A percentile compares a stretch with the other conserved stretches of the same genome.
These are phyloP conservation scores for Emys orbicularis DNA, from an alignment of 2,797 vertebrate genomes.

Conservation along the genomic window DNA sequence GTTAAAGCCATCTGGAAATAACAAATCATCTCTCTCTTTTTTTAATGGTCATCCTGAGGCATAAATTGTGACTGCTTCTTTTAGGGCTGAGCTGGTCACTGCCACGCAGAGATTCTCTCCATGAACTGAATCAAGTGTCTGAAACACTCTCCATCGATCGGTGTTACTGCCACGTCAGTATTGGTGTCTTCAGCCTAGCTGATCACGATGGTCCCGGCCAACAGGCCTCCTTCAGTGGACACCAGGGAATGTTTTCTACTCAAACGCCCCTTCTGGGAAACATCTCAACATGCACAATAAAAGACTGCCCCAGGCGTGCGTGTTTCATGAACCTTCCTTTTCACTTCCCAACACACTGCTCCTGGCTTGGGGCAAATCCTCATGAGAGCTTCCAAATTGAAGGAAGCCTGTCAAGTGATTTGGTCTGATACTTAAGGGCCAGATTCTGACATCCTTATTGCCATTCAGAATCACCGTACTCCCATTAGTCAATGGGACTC, in stretches of 20 bases:
- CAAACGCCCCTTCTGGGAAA: not conserved
- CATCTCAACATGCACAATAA: not conserved
- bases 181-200: not conserved
- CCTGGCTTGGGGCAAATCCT: not conserved
- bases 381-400: not conserved
- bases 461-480: not conserved
- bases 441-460: not conserved
- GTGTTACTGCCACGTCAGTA: not conserved
- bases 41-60: not conserved
- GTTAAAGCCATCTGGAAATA: not conserved
- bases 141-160: not conserved
- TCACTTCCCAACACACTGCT: not conserved
- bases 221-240: not conserved
- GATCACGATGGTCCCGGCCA: not conserved
- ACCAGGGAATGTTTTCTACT: not conserved
- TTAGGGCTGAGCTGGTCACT: not conserved
- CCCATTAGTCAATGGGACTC: not conserved
- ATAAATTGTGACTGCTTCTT: not conserved
- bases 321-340: not conserved
- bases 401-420: not conserved
- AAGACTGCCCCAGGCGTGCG: not conserved
- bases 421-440: not conserved
- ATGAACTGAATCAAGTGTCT: not conserved
- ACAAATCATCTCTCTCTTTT: not conserved
- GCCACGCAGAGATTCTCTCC: not conserved